Base-by-base conservation (phyloP, 2,113 vertebrate species). In the Megaptera novaeangliae region DNA sequence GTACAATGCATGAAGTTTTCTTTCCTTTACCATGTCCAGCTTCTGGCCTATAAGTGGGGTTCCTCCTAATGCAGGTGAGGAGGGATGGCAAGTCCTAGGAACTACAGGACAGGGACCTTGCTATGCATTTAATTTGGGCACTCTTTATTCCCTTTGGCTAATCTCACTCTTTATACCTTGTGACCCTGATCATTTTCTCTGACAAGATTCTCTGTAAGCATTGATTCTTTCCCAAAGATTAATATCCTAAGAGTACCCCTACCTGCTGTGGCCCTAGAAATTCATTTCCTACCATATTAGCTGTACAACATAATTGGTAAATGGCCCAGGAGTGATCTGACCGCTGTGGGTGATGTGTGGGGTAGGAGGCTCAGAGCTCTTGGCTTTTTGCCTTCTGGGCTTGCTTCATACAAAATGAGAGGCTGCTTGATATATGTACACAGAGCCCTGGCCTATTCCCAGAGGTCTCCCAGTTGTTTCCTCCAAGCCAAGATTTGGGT, bases 401-500 rank as follows among this genome's bases (percentile, higher is more conserved):
- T 97, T 95, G 20, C 94, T 95, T 95, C 84, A 83, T 49, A 96
- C 81, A 83, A 69, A 72, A 52, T 74, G 29, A 93, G 57, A 95
- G 29, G 5, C 66, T 87, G 57, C 39, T 93, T 95, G 31, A 69
- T 91, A 20, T 68, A 41, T 55, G 34, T 71, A 29, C 59, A 69
- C 17, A 55, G 63, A 96, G 31, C 34, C 44, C 41, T 90, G 61
- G 36, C 71, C 12, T 85, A 11, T 96, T 93, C 77, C 77, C 77
- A 88, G 82, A 83, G 64, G 72, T 64, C 17, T 63, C 27, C 4
- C 63, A 10, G 31, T 77, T 87, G 74, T 96, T 95, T 98, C 39
- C 39, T 97, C 36, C 9, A 75, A 95, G 85, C 46, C 41, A 95
- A 95, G 55, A 96, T 93, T 96, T 97, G 66, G 52, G 71, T 97